Evolutionary conservation across 2,888 invertebrate genomes (phyloP).

Genomic region (Ecliptopera silaceata): DNA sequence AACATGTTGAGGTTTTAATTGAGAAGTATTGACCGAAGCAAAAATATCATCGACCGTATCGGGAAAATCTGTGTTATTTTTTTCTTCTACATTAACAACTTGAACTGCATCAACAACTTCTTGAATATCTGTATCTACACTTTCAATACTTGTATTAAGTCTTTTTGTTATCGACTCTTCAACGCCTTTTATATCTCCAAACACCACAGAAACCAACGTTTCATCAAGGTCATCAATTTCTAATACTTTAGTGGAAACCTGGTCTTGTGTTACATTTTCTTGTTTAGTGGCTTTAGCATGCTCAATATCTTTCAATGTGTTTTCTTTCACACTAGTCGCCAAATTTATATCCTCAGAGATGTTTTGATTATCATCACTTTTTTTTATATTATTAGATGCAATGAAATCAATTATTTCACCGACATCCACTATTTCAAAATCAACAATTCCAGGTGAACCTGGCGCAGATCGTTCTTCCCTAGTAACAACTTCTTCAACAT

Average conservation of each 20-base stretch:
- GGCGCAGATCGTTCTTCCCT: background rate
- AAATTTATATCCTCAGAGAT: background rate
- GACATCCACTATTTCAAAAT: conserved; percentile 34
- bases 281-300: background rate
- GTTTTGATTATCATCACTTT: background rate
- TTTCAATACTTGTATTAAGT: conserved; percentile 18
- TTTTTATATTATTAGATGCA: conserved; percentile 1
- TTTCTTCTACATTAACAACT: background rate
- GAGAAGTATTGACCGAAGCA: conserved; percentile 4
- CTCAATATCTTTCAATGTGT: background rate
- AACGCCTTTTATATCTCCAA: conserved; percentile 50
- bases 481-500: background rate
- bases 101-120: background rate
- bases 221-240: conserved; percentile 52
- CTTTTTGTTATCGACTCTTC: conserved; percentile 44
- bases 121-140: background rate
- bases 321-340: conserved; percentile 1
- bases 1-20: conserved; percentile 6
- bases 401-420: conserved; percentile 29
- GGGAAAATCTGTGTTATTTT: background rate
- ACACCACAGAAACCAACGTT: conserved; percentile 59
- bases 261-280: background rate
- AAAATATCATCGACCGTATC: background rate
- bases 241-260: conserved; percentile 23
- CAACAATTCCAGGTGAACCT: conserved; percentile 19